Percentiles rank a stretch among this genome's conserved stretches.
Evolutionary conservation across 2,113 vertebrate species (phyloP).

Genomic region (Corythoichthys haematopterus): DNA sequence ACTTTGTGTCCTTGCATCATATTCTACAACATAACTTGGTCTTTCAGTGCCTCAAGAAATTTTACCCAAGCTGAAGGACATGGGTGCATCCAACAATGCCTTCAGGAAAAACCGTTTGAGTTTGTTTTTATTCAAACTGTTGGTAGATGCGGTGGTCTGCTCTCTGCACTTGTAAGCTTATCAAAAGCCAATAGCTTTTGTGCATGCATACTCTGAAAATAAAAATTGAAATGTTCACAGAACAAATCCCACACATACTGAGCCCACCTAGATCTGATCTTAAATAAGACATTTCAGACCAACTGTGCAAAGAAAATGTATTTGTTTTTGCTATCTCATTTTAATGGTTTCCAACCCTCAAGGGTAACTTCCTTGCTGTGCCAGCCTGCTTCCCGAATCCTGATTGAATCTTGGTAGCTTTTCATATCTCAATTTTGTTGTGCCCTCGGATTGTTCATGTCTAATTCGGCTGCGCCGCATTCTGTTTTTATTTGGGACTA

Average conservation of each 20-base stretch:
- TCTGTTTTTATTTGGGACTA: conserved; percentile 56
- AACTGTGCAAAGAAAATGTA: conserved; percentile 59
- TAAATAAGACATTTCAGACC: conserved; percentile 47
- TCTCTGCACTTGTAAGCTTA: conserved; percentile 13
- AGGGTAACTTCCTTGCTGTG: conserved; percentile 41
- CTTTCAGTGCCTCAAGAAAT: conserved; percentile 11
- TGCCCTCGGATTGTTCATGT: conserved; percentile 52
- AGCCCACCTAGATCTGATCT: conserved; percentile 48
- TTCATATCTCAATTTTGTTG: conserved; percentile 47
- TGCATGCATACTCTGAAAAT: conserved; percentile 15
- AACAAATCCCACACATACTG: conserved; percentile 35
- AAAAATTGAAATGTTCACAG: conserved; percentile 39
- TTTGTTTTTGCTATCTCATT: conserved; percentile 62
- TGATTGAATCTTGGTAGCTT: conserved; percentile 51
- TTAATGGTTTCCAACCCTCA: conserved; percentile 53
- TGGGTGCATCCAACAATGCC: conserved; percentile 9
- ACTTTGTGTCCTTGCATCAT: conserved; percentile 24
- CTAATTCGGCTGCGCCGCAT: conserved; percentile 59
- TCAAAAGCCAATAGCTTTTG: conserved; percentile 16
- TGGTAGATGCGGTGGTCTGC: neutral
- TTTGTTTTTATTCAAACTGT: conserved; percentile 3
- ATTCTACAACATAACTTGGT: conserved; percentile 27
- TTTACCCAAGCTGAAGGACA: conserved; percentile 26
- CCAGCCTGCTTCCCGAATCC: conserved; percentile 38
- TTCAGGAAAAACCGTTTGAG: conserved; percentile 8